A percentile compares a stretch with the other conserved stretches of the same genome.
phyloP scores from a whole-genome alignment of 2,888 invertebrate genomes.

The Drosophila neonasuta region DNA sequence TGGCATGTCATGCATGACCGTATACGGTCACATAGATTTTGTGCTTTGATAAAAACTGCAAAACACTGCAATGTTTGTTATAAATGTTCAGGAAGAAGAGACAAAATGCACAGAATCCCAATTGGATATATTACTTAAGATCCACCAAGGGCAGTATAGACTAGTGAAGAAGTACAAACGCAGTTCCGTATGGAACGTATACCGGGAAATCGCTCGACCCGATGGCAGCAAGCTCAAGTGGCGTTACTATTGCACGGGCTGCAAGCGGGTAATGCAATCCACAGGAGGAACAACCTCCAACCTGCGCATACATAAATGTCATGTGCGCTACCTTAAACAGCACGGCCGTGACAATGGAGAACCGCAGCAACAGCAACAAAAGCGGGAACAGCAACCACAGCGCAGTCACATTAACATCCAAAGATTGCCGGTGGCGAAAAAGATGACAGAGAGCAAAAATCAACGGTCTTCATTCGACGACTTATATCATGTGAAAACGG shows the following conservation, averaged over 20 bases:
- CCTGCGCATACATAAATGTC: conserved; percentile 67
- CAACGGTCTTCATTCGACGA: conserved; percentile 13
- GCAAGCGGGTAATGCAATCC: conserved; percentile 67
- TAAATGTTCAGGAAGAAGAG: conserved; percentile 57
- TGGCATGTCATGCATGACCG: not conserved
- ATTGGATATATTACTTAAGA: conserved; percentile 61
- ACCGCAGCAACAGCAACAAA: not conserved
- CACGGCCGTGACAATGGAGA: conserved; percentile 17
- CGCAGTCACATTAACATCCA: not conserved
- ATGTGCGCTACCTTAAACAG: conserved; percentile 57
- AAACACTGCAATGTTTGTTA: conserved; percentile 53
- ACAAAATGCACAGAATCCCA: conserved; percentile 62
- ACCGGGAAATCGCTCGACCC: conserved; percentile 51
- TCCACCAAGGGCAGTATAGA: conserved; percentile 48
- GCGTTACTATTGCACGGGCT: conserved; percentile 56
- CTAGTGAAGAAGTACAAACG: conserved; percentile 50
- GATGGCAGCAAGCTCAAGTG: conserved; percentile 56
- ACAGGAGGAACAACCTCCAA: conserved; percentile 69
- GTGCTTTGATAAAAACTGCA: conserved; percentile 30
- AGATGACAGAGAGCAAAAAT: not conserved
- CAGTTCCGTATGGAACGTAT: conserved; percentile 63
- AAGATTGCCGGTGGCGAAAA: not conserved
- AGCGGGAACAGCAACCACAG: not conserved
- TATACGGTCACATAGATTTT: conserved; percentile 22
- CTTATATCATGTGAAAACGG: conserved; percentile 11